Evolutionary conservation across 2,113 vertebrate species (phyloP).

Genomic region (Vicugna pacos): DNA sequence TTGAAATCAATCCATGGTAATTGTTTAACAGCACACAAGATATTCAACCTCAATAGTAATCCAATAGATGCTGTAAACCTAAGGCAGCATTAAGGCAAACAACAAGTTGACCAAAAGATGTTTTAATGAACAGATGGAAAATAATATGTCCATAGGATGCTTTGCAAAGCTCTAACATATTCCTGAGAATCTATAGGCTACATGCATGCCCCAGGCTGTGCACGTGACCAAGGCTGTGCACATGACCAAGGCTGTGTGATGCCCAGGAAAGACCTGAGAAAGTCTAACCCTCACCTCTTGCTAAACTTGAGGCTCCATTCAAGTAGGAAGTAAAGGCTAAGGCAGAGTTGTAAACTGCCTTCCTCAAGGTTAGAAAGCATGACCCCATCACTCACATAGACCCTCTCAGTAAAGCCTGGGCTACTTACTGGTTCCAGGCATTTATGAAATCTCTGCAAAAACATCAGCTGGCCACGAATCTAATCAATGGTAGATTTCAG

Average conservation of each 20-base stretch:
- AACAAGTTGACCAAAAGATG: background rate
- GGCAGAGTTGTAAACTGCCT: background rate
- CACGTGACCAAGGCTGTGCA: background rate
- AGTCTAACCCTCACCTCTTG: background rate
- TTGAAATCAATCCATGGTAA: conserved; percentile 3
- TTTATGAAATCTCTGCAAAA: background rate
- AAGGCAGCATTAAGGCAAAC: background rate
- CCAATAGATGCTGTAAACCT: background rate
- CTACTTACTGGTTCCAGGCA: background rate
- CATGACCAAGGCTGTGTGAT: background rate
- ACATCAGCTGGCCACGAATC: background rate
- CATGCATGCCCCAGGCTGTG: background rate
- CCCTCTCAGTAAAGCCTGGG: background rate
- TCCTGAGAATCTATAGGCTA: background rate
- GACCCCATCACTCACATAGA: background rate
- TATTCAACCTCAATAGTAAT: too few species aligned
- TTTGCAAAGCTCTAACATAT: background rate
- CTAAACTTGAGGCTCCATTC: background rate
- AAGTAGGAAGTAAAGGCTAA: background rate
- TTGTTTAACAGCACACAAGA: background rate
- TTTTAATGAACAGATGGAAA: background rate
- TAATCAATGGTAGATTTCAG: background rate
- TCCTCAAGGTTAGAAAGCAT: background rate
- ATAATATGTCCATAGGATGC: background rate
- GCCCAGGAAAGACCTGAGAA: background rate